phyloP scores from a whole-genome alignment of 2,888 invertebrate genomes.

The Cerastis leucographa region DNA sequence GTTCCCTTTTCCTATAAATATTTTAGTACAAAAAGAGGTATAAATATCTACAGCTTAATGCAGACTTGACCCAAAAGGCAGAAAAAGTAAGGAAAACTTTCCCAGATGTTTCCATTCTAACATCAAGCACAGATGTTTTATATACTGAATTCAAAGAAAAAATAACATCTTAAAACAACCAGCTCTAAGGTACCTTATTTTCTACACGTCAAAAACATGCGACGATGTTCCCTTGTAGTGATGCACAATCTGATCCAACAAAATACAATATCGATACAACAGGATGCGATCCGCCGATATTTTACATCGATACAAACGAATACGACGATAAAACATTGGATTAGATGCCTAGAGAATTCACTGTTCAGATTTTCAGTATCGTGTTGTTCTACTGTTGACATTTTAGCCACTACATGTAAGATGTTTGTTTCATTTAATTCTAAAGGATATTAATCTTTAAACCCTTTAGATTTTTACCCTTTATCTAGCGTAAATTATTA shows the following conservation, averaged over 20 bases:
- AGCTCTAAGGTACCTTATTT: constrained; percentile 5
- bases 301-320: too few relatives aligned
- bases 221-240: neutral
- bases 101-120: neutral
- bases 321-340: too few relatives aligned
- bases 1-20: neutral
- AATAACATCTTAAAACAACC: constrained; percentile 23
- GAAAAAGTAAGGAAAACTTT: neutral
- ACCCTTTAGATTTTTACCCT: too few relatives aligned
- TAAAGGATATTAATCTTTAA: too few relatives aligned
- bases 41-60: neutral
- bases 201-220: constrained; percentile 20
- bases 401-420: neutral
- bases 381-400: neutral
- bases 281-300: too few relatives aligned
- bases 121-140: constrained; percentile 20
- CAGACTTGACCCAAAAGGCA: neutral
- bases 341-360: too few relatives aligned
- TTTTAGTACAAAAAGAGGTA: neutral
- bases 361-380: neutral
- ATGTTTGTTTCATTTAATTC: too few relatives aligned
- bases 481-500: too few relatives aligned
- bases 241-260: neutral
- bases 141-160: constrained; percentile 6
- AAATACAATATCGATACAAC: neutral